phyloP scores from a whole-genome alignment of 2,797 vertebrate species.

The Galaxias olidus region DNA sequence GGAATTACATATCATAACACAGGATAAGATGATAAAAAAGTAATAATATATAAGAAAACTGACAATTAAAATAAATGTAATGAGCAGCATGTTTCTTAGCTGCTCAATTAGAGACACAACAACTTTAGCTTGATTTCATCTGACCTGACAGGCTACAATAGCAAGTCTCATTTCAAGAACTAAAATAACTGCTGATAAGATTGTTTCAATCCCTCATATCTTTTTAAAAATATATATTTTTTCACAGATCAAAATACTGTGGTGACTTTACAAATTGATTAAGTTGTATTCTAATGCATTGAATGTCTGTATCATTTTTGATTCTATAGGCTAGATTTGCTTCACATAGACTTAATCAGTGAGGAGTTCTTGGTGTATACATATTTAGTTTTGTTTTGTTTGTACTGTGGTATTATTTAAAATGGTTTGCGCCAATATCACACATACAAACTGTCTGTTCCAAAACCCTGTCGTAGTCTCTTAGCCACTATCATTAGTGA shows the following conservation, averaged over 20 bases:
- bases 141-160: conserved; percentile 44
- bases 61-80: conserved; percentile 48
- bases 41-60: background rate
- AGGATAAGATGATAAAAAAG: background rate
- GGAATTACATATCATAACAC: background rate
- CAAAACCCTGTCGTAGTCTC: too few species aligned
- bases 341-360: too few species aligned
- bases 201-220: conserved; percentile 23
- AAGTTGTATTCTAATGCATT: background rate
- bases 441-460: too few species aligned
- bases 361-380: too few species aligned
- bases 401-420: too few species aligned
- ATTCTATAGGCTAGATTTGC: too few species aligned
- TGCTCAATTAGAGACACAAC: conserved; percentile 39
- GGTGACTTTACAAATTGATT: background rate
- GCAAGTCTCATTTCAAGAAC: too few species aligned
- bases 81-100: conserved; percentile 51
- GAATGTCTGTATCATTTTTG: background rate
- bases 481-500: too few species aligned
- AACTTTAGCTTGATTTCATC: conserved; percentile 55
- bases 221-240: too few species aligned
- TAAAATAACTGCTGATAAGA: too few species aligned
- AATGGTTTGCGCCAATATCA: too few species aligned
- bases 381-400: too few species aligned
- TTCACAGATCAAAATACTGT: background rate